These are phyloP conservation scores for Platichthys flesus DNA, from an alignment of 2,113 vertebrate genomes.

Conservation along the genomic window DNA sequence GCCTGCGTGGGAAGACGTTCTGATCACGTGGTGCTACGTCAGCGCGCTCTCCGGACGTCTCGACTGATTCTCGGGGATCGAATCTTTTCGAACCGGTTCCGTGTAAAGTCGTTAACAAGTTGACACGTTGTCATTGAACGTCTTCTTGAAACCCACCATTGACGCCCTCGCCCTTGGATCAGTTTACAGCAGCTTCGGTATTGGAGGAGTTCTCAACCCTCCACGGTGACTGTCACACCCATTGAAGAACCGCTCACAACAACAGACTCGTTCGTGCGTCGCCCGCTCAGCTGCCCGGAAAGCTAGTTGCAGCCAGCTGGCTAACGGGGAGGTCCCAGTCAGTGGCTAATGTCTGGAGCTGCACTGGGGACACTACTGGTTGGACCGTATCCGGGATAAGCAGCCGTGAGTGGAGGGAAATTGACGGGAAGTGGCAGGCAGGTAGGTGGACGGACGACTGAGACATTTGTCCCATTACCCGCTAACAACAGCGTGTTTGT, in stretches of 20 bases:
- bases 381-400: background rate
- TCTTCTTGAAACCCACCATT: accelerated
- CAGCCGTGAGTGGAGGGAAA: slow-evolving; percentile 8
- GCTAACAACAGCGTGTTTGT: background rate
- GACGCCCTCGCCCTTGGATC: background rate
- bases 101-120: background rate
- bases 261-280: background rate
- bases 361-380: background rate
- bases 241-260: slow-evolving; percentile 6
- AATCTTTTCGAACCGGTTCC: background rate
- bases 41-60: background rate
- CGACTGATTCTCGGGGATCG: slow-evolving; percentile 15
- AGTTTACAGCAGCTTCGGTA: background rate
- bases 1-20: slow-evolving; percentile 15
- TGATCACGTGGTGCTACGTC: background rate
- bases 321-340: background rate
- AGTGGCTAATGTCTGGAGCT: slow-evolving; percentile 2
- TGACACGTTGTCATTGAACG: accelerated
- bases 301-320: slow-evolving; percentile 52
- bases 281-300: slow-evolving; percentile 53
- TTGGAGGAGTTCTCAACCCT: background rate
- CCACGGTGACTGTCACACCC: slow-evolving; percentile 37
- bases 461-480: background rate
- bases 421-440: slow-evolving; percentile 1
- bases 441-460: slow-evolving; percentile 46